These are phyloP conservation scores for Strigamia crassipes DNA, from an alignment of 2,888 invertebrate genomes.

Conservation along the genomic window DNA sequence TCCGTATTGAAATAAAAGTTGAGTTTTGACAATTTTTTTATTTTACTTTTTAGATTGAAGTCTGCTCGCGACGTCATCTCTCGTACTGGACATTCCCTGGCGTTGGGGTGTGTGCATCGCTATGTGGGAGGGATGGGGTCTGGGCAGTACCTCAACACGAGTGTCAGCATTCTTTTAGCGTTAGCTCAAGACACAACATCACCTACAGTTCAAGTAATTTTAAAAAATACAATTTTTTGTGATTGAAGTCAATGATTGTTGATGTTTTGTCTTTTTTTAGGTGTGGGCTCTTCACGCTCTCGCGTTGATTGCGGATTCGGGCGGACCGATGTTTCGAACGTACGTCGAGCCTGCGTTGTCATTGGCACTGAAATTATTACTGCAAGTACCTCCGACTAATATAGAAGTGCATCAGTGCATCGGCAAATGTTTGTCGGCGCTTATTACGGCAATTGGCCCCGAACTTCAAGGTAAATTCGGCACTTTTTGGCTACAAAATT, in stretches of 20 bases:
- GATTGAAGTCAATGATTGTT: neutral
- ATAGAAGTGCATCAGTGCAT: slow-evolving; percentile 90
- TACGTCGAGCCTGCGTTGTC: slow-evolving; percentile 95
- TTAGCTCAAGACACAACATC: slow-evolving; percentile 91
- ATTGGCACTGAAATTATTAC: slow-evolving; percentile 82
- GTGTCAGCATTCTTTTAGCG: slow-evolving; percentile 90
- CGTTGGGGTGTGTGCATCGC: slow-evolving; percentile 93
- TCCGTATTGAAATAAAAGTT: neutral
- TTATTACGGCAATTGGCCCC: slow-evolving; percentile 97
- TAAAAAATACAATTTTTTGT: too few relatives aligned
- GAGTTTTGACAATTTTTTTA: neutral
- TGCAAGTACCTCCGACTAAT: slow-evolving; percentile 86
- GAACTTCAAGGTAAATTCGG: slow-evolving; percentile 79
- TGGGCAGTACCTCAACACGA: slow-evolving; percentile 90
- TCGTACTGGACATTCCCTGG: slow-evolving; percentile 82
- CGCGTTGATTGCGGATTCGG: slow-evolving; percentile 93
- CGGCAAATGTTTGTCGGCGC: slow-evolving; percentile 87
- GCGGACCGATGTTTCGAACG: slow-evolving; percentile 97
- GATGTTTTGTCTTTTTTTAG: slow-evolving; percentile 63
- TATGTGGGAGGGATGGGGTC: slow-evolving; percentile 96
- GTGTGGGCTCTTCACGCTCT: slow-evolving; percentile 97
- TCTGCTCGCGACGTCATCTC: slow-evolving; percentile 84
- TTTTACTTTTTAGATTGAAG: slow-evolving; percentile 64
- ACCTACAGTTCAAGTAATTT: slow-evolving; percentile 84
- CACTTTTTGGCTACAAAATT: too few relatives aligned